These are phyloP conservation scores for Drosophila mulleri DNA, from an alignment of 2,888 invertebrate species.

Conservation along the genomic window DNA sequence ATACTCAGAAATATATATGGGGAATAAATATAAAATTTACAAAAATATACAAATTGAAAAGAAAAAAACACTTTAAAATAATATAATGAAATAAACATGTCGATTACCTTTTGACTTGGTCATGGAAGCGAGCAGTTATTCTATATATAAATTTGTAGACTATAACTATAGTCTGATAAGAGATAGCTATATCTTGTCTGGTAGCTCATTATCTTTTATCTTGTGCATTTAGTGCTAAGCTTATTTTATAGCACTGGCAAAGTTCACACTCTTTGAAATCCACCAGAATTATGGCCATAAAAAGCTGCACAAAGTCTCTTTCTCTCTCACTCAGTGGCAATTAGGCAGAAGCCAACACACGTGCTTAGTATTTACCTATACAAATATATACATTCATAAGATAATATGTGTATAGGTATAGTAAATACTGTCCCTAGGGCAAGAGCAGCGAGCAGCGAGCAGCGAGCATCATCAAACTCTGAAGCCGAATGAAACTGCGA, in stretches of 20 bases:
- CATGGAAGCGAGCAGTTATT: background rate
- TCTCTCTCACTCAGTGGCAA: background rate
- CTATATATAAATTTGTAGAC: background rate
- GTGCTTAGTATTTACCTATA: slow-evolving; percentile 27
- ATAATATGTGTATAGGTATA: background rate
- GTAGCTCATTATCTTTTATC: background rate
- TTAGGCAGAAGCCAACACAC: slow-evolving; percentile 17
- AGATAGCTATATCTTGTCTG: background rate
- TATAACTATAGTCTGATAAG: background rate
- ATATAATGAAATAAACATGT: no score
- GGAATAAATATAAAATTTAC: no score
- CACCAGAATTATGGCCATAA: background rate
- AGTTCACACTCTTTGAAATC: slow-evolving; percentile 3
- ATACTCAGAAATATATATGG: no score
- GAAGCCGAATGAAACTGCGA: background rate
- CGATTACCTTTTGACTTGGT: background rate
- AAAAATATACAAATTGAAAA: no score
- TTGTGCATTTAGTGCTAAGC: background rate
- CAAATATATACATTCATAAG: background rate
- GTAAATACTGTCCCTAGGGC: slow-evolving; percentile 13
- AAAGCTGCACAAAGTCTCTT: slow-evolving; percentile 12
- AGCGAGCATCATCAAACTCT: slow-evolving; percentile 12
- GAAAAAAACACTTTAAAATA: no score
- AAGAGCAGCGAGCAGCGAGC: background rate
- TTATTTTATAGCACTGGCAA: background rate